Conservation (phyloP, 2,113 vertebrate genomes). For the Dicerorhinus sumatrensis region DNA sequence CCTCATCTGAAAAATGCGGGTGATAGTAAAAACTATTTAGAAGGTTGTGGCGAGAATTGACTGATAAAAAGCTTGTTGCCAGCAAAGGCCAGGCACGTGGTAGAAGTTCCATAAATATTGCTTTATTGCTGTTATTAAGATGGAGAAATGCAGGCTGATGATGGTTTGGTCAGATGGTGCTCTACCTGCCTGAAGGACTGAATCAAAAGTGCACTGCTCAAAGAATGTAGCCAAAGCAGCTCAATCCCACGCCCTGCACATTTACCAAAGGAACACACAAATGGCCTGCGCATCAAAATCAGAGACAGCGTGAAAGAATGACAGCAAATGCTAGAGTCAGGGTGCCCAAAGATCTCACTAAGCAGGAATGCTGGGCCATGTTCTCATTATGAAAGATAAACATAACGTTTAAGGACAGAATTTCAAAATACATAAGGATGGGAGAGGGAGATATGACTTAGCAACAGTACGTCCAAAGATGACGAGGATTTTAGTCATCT, state of each 20-base stretch:
- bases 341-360: neutral
- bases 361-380: neutral
- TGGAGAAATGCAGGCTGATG: neutral
- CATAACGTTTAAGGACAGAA: neutral
- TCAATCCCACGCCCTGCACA: neutral
- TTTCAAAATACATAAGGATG: neutral
- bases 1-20: neutral
- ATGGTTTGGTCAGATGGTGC: neutral
- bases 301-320: neutral
- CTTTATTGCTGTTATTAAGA: neutral
- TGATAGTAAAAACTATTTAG: constrained; percentile 14
- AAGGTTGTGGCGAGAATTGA: neutral
- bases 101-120: neutral
- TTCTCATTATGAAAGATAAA: neutral
- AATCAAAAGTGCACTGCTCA: neutral
- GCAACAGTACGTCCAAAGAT: neutral
- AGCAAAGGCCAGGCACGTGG: neutral
- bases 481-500: neutral
- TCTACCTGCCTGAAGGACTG: neutral
- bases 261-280: neutral
- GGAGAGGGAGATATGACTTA: neutral
- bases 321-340: neutral
- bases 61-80: neutral
- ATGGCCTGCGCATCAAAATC: neutral
- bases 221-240: neutral